Evolutionary conservation across 1,140 invertebrate genomes (phyloP).

Genomic region (Leptinotarsa undecemlineata): DNA sequence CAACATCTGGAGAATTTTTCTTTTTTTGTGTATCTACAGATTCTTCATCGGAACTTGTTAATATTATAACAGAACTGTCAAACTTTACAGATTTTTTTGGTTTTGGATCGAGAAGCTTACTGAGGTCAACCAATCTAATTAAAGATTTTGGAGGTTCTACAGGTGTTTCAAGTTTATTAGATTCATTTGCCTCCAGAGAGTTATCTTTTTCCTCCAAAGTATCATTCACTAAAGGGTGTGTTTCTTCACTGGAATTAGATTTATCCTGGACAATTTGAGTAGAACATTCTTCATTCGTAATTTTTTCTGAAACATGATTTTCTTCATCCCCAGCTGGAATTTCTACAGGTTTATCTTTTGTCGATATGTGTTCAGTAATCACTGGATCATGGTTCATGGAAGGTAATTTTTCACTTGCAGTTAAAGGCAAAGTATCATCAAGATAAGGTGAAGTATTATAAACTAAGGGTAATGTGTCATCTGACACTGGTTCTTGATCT

Average conservation of each 20-base stretch:
- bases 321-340: too few relatives aligned
- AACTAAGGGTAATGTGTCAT: not conserved
- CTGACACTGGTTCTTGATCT: not conserved
- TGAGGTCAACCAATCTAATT: conserved; percentile 49
- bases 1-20: not conserved
- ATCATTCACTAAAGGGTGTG: not conserved
- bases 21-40: conserved; percentile 31
- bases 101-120: conserved; percentile 44
- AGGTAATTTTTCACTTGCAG: too few relatives aligned
- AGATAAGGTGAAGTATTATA: not conserved
- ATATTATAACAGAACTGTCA: conserved; percentile 41
- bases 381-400: too few relatives aligned
- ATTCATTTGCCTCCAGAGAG: not conserved
- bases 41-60: conserved; percentile 45
- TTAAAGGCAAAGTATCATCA: not conserved
- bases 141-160: conserved; percentile 9
- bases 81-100: conserved; percentile 38
- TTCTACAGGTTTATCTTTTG: too few relatives aligned
- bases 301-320: too few relatives aligned
- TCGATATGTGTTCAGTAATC: too few relatives aligned
- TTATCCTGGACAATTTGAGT: too few relatives aligned
- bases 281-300: too few relatives aligned
- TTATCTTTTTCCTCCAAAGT: not conserved
- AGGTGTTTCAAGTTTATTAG: too few relatives aligned
- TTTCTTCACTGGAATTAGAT: too few relatives aligned